Conservation (phyloP, 2,888 invertebrate genomes). For the Dendrolimus pini region DNA sequence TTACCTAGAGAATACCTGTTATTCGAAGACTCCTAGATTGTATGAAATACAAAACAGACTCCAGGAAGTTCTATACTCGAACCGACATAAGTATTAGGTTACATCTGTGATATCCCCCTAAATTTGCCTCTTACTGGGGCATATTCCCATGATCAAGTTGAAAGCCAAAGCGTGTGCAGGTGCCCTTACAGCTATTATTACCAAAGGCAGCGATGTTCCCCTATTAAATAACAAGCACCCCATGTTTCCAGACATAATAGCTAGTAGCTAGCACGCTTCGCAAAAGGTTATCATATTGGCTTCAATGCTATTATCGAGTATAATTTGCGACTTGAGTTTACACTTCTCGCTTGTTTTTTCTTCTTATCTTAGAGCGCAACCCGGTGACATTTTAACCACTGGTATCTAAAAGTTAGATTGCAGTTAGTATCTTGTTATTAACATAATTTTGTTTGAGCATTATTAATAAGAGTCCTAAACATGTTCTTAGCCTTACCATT, state of each 20-base stretch:
- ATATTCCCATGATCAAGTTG: constrained; percentile 8
- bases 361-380: constrained; percentile 35
- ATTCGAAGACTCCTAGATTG: no score
- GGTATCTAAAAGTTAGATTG: constrained; percentile 1
- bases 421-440: constrained; percentile 30
- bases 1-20: no score
- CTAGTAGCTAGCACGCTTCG: constrained; percentile 24
- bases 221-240: constrained; percentile 39
- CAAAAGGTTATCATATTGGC: constrained; percentile 33
- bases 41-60: no score
- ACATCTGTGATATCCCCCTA: no score
- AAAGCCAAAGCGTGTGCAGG: constrained; percentile 4
- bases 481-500: constrained; percentile 50
- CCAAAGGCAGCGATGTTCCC: constrained; percentile 31
- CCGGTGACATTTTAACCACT: constrained; percentile 31
- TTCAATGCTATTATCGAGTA: constrained; percentile 14
- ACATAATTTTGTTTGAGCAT: constrained; percentile 18
- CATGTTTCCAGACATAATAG: constrained; percentile 36
- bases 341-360: constrained; percentile 23
- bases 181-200: constrained; percentile 37
- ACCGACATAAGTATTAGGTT: no score
- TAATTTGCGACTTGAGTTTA: constrained; percentile 14
- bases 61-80: no score
- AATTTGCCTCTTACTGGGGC: no score
- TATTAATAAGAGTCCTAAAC: constrained; percentile 12